Conservation (phyloP, 1,140 invertebrate genomes). For the Sarcophaga bullata region DNA sequence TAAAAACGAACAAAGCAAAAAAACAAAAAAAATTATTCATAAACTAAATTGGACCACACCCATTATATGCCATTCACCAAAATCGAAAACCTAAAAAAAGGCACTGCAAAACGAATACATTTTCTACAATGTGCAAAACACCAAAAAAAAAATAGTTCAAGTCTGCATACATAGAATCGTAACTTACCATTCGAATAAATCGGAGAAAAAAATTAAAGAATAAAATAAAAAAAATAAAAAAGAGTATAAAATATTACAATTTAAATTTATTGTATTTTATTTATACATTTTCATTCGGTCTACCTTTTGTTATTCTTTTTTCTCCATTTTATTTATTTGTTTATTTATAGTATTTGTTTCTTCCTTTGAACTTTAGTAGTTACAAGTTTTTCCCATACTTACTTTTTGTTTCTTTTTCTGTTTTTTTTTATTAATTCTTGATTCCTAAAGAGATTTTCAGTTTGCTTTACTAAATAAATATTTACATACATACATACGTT, state of each 20-base stretch:
- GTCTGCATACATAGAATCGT: background rate
- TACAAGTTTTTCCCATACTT: too few relatives aligned
- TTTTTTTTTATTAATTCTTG: too few relatives aligned
- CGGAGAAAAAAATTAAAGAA: too few relatives aligned
- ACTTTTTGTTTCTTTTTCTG: too few relatives aligned
- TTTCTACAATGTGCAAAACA: background rate
- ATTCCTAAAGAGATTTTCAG: too few relatives aligned
- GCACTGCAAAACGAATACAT: background rate
- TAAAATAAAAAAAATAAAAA: too few relatives aligned
- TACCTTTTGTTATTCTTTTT: background rate
- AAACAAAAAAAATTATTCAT: background rate
- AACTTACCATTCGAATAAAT: too few relatives aligned
- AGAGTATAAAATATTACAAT: background rate
- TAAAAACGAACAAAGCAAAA: background rate
- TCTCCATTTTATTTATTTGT: background rate
- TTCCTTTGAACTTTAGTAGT: background rate
- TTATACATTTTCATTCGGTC: background rate
- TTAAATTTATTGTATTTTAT: constrained; percentile 3
- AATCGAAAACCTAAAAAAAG: background rate
- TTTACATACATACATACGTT: too few relatives aligned
- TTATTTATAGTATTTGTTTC: background rate
- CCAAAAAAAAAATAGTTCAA: background rate
- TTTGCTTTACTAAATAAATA: too few relatives aligned
- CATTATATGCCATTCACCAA: background rate
- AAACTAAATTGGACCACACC: background rate